Evolutionary conservation across 2,888 invertebrate genomes (phyloP).

Genomic region (Trissoscelio sp.): DNA sequence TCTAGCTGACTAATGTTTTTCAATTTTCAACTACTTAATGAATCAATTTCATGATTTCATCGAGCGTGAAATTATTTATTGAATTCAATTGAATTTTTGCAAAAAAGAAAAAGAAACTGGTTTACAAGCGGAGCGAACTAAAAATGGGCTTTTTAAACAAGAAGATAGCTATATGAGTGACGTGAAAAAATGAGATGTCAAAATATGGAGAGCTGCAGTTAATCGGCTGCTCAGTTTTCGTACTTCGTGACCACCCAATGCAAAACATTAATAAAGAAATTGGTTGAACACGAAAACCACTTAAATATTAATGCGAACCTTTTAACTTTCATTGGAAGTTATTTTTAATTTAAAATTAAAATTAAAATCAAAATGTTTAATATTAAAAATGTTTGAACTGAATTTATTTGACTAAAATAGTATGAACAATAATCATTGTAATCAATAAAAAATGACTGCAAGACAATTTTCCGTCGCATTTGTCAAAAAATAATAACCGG

Average conservation of each 20-base stretch:
- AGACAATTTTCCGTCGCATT: no score
- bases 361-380: no score
- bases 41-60: slow-evolving; percentile 35
- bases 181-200: slow-evolving; percentile 27
- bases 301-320: background rate
- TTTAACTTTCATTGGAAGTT: background rate
- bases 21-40: slow-evolving; percentile 5
- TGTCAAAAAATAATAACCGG: background rate
- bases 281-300: background rate
- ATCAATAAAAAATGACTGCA: no score
- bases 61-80: slow-evolving; percentile 34
- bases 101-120: no score
- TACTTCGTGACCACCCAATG: slow-evolving; percentile 3
- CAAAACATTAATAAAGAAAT: slow-evolving; percentile 13
- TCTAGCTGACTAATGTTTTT: background rate
- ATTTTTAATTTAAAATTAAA: background rate
- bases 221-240: slow-evolving; percentile 14
- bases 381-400: no score
- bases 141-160: slow-evolving; percentile 3
- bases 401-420: no score
- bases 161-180: slow-evolving; percentile 13
- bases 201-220: slow-evolving; percentile 6
- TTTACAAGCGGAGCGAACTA: background rate
- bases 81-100: slow-evolving; percentile 22
- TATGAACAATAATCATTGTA: no score